Conservation (phyloP, 2,113 vertebrate species). For the Telmatochromis brachygnathus region DNA sequence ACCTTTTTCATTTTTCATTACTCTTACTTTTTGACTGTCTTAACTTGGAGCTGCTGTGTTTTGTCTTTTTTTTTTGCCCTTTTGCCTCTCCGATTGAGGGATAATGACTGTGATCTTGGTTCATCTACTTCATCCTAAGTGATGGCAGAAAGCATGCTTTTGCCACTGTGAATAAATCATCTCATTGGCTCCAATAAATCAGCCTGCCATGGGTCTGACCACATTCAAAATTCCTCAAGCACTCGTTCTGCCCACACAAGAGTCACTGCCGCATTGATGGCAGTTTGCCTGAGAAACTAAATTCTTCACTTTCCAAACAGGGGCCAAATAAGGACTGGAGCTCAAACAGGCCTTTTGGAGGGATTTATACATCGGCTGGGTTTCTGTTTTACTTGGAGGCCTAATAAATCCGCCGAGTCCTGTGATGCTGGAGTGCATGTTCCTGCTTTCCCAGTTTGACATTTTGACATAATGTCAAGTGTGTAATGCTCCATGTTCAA, state of each 20-base stretch:
- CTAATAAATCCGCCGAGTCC: slow-evolving; percentile 4
- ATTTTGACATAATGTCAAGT: slow-evolving; percentile 30
- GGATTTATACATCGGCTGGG: slow-evolving; percentile 28
- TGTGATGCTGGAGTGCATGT: neutral
- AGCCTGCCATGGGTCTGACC: slow-evolving; percentile 36
- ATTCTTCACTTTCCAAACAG: slow-evolving; percentile 47
- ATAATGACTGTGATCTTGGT: neutral
- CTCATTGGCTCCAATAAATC: slow-evolving; percentile 27
- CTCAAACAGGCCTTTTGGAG: slow-evolving; percentile 33
- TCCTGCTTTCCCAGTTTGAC: neutral
- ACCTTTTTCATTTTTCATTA: neutral
- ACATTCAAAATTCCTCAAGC: slow-evolving; percentile 42
- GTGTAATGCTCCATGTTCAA: neutral
- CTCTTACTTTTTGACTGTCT: neutral
- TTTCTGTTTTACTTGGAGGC: slow-evolving; percentile 55
- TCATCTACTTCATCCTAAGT: neutral
- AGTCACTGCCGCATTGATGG: slow-evolving; percentile 41
- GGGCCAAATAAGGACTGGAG: slow-evolving; percentile 60
- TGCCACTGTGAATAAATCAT: slow-evolving; percentile 45
- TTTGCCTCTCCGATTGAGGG: neutral
- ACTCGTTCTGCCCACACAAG: slow-evolving; percentile 48
- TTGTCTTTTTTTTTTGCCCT: neutral
- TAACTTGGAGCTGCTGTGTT: neutral
- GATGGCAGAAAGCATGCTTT: slow-evolving; percentile 31
- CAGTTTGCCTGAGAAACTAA: slow-evolving; percentile 53